phyloP scores from a whole-genome alignment of 1,140 invertebrate species.

The Triops cancriformis region DNA sequence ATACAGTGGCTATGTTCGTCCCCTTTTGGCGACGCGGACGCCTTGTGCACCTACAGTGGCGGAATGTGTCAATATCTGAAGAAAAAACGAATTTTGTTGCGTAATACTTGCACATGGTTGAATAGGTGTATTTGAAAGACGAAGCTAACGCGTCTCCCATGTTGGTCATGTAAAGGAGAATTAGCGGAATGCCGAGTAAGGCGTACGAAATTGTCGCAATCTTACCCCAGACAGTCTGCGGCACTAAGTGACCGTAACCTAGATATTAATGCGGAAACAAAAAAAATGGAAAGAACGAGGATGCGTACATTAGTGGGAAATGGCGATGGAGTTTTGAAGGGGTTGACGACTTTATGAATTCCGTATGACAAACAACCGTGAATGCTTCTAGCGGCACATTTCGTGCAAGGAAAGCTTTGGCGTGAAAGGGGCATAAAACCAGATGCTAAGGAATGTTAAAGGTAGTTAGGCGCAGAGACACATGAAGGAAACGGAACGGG shows the following conservation, averaged over 20 bases:
- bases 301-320: background rate
- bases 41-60: constrained; percentile 8
- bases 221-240: constrained; percentile 63
- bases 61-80: constrained; percentile 37
- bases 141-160: constrained; percentile 71
- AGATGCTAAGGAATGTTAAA: constrained; percentile 6
- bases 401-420: background rate
- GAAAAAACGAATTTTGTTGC: too few relatives aligned
- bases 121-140: constrained; percentile 54
- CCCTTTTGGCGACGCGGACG: background rate
- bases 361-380: background rate
- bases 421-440: constrained; percentile 11
- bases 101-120: constrained; percentile 33
- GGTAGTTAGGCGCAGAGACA: constrained; percentile 5
- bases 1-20: background rate
- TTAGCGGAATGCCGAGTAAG: constrained; percentile 79
- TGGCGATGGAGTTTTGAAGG: background rate
- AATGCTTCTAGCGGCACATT: background rate
- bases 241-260: constrained; percentile 84
- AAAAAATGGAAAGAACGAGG: constrained; percentile 26
- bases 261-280: constrained; percentile 35
- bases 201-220: constrained; percentile 82
- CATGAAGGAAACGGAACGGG: background rate
- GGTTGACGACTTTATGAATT: background rate
- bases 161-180: constrained; percentile 75